phyloP scores from a whole-genome alignment of 2,888 invertebrate species.

The Deladenus siricidicola region DNA sequence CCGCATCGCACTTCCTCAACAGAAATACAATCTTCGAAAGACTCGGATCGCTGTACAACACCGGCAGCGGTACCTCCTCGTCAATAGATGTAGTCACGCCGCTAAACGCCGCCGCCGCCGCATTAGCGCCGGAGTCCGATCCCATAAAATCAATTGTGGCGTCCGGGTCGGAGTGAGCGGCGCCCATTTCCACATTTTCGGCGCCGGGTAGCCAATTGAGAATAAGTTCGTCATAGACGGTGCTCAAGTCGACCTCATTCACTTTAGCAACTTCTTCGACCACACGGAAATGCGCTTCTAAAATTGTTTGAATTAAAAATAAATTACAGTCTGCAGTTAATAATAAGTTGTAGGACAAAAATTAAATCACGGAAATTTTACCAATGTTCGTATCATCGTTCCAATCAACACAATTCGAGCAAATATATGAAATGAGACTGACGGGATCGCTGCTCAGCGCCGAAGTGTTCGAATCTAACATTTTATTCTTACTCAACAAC shows the following conservation, averaged over 20 bases:
- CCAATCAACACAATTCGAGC: constrained; percentile 34
- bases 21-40: constrained; percentile 4
- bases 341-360: no score
- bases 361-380: neutral
- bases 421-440: constrained; percentile 31
- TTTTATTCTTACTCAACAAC: constrained; percentile 8
- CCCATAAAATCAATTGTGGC: constrained; percentile 20
- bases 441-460: constrained; percentile 24
- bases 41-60: constrained; percentile 3
- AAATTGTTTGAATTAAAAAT: no score
- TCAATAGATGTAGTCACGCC: neutral
- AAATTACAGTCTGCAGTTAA: no score
- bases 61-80: neutral
- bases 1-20: constrained; percentile 6
- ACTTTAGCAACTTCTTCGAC: constrained; percentile 13
- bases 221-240: constrained; percentile 14
- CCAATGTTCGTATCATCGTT: constrained; percentile 25
- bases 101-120: neutral
- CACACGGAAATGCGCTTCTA: constrained; percentile 10
- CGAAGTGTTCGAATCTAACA: constrained; percentile 18
- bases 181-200: constrained; percentile 1
- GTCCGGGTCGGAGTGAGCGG: constrained; percentile 12
- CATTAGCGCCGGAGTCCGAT: neutral
- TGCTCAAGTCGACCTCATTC: constrained; percentile 8
- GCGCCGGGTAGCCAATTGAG: constrained; percentile 9